Conservation (phyloP, 1,140 invertebrate species). For the Sycophila sp. region DNA sequence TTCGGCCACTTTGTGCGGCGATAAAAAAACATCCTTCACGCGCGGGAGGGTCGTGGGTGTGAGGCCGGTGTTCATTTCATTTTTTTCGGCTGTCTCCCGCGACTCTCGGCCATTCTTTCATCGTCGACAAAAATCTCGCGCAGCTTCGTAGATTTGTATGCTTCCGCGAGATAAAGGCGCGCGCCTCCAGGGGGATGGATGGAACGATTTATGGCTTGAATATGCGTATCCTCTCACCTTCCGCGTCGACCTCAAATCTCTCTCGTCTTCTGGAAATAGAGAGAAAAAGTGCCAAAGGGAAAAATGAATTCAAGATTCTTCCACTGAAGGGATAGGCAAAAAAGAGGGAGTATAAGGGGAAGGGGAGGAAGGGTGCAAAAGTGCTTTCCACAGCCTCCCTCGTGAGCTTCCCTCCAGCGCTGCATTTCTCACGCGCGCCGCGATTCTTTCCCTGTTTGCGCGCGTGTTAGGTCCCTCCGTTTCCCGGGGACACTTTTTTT, state of each 20-base stretch:
- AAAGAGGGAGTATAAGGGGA: neutral
- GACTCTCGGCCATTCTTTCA: slow-evolving; percentile 22
- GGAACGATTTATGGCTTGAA: slow-evolving; percentile 35
- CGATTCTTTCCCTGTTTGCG: neutral
- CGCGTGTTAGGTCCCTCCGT: too few relatives aligned
- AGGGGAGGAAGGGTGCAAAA: neutral
- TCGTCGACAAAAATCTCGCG: slow-evolving; percentile 29
- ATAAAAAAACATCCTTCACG: too few relatives aligned
- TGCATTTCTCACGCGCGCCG: slow-evolving; percentile 12
- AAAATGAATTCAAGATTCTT: slow-evolving; percentile 38
- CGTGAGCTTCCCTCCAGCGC: neutral
- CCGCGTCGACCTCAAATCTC: slow-evolving; percentile 8
- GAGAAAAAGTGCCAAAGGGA: slow-evolving; percentile 34
- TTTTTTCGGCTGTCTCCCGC: slow-evolving; percentile 31
- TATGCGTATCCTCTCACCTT: slow-evolving; percentile 25
- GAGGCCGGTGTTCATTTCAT: slow-evolving; percentile 28
- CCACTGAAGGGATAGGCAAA: too few relatives aligned
- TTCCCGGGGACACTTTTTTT: too few relatives aligned
- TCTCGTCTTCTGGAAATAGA: slow-evolving; percentile 14
- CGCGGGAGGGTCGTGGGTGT: neutral
- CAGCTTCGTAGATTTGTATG: slow-evolving; percentile 32
- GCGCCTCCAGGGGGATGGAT: slow-evolving; percentile 19
- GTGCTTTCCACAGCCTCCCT: slow-evolving; percentile 23
- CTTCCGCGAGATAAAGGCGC: slow-evolving; percentile 24
- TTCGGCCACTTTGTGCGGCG: too few relatives aligned